A percentile compares a stretch with the other conserved stretches of the same genome.
Conservation (phyloP, 2,113 vertebrate genomes). For the Brachionichthys hirsutus region DNA sequence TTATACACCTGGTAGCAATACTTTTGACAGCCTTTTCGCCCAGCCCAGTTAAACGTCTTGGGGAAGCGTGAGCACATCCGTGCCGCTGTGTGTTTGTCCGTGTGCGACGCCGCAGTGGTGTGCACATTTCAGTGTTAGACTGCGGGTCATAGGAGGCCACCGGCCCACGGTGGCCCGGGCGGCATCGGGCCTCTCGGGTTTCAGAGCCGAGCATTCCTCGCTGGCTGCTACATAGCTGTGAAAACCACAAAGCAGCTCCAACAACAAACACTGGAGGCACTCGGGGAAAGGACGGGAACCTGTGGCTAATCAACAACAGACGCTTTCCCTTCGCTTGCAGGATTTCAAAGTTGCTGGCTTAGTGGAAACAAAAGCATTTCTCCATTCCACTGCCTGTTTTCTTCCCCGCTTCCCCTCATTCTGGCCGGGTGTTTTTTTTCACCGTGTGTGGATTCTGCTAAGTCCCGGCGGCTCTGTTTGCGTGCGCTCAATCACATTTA, state of each 20-base stretch:
- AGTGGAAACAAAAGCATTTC: constrained; percentile 14
- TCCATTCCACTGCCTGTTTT: neutral
- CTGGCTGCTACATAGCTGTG: constrained; percentile 75
- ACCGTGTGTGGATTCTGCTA: constrained; percentile 23
- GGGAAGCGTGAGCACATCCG: neutral
- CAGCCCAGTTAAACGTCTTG: neutral
- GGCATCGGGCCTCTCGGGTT: constrained; percentile 73
- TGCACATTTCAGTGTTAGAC: constrained; percentile 49
- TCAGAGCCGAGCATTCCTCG: constrained; percentile 75
- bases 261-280: constrained; percentile 74
- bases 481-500: constrained; percentile 58
- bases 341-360: constrained; percentile 12
- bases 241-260: constrained; percentile 76
- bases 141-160: constrained; percentile 67
- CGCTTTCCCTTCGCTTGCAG: constrained; percentile 20
- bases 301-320: constrained; percentile 66
- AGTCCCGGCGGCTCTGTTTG: constrained; percentile 41
- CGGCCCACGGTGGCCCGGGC: constrained; percentile 58
- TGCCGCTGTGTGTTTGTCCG: neutral
- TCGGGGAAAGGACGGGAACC: constrained; percentile 45
- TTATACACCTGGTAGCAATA: neutral
- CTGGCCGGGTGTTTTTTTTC: neutral
- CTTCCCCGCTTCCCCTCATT: neutral
- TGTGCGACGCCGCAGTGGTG: neutral
- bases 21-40: neutral